A percentile compares a stretch with the other conserved stretches of the same genome.
phyloP scores from a whole-genome alignment of 92 coral and sea anemone species.

The Epizoanthus scotinus region DNA sequence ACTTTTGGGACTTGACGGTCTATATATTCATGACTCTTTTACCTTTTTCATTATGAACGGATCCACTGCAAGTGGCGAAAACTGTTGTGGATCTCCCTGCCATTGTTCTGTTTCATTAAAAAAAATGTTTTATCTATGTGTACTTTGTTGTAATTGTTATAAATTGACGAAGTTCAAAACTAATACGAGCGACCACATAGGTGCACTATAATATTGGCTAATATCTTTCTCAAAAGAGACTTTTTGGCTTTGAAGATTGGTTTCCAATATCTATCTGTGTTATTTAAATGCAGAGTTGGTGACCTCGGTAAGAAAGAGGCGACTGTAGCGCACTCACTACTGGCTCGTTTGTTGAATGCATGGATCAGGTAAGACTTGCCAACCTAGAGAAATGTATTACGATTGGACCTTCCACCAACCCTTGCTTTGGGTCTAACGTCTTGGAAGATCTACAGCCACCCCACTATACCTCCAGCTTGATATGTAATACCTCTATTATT shows the following conservation, averaged over 20 bases:
- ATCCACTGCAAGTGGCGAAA: no score
- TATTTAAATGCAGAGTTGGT: conserved; percentile 51
- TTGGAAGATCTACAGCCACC: no score
- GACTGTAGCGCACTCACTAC: conserved; percentile 50
- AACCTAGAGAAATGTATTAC: not conserved
- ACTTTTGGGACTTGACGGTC: no score
- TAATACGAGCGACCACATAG: not conserved
- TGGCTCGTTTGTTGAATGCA: conserved; percentile 75
- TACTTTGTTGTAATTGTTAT: no score
- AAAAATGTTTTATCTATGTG: no score
- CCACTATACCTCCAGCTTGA: no score
- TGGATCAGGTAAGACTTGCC: conserved; percentile 73
- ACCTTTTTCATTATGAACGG: no score
- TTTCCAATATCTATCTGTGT: not conserved
- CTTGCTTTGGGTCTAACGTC: not conserved
- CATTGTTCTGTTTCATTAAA: no score
- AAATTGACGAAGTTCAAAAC: no score
- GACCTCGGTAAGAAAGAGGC: conserved; percentile 50
- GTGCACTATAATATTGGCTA: no score
- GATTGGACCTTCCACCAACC: not conserved
- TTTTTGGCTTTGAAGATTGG: not conserved
- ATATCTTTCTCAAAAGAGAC: not conserved
- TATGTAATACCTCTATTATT: no score
- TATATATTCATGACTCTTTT: no score
- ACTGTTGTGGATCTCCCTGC: not conserved